A percentile compares a stretch with the other conserved stretches of the same genome.
These are phyloP conservation scores for Lithophane ornitopus DNA, from an alignment of 2,888 invertebrate genomes.

Conservation along the genomic window DNA sequence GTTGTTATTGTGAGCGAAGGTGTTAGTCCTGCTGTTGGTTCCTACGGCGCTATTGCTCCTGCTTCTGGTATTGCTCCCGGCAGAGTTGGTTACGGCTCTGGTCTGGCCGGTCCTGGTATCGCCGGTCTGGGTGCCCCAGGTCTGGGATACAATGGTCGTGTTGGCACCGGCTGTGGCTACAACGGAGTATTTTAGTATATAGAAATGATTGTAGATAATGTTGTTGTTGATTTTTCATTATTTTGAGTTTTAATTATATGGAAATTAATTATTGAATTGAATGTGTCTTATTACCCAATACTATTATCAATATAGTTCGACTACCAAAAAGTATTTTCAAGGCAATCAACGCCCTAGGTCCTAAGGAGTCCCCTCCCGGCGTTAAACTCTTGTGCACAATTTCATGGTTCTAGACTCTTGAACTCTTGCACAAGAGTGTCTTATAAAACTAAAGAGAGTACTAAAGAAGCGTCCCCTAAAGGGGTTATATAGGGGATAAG, in stretches of 20 bases:
- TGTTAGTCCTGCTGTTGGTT: conserved; percentile 24
- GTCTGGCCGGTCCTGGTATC: conserved; percentile 26
- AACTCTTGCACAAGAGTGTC: too few species aligned
- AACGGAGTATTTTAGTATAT: conserved; percentile 18
- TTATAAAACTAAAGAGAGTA: too few species aligned
- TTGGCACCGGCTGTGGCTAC: conserved; percentile 36
- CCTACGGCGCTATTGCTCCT: conserved; percentile 32
- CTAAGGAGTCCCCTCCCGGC: too few species aligned
- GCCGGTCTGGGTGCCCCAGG: conserved; percentile 9
- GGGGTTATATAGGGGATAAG: too few species aligned
- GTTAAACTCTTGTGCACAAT: too few species aligned
- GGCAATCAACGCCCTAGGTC: too few species aligned
- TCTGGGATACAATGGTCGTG: conserved; percentile 24
- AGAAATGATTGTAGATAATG: neutral
- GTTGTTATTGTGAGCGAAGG: conserved; percentile 60
- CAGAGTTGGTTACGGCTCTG: conserved; percentile 34
- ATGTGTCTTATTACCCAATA: neutral
- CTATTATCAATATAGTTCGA: neutral
- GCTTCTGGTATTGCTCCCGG: conserved; percentile 25
- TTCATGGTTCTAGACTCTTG: too few species aligned
- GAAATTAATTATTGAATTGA: conserved; percentile 7
- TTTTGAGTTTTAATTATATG: conserved; percentile 51
- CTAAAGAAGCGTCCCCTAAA: too few species aligned
- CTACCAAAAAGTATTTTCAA: too few species aligned
- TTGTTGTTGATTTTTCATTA: conserved; percentile 40